Base-by-base conservation (phyloP, 2,888 invertebrate species). In the Gastracanthus pulcherrimus region DNA sequence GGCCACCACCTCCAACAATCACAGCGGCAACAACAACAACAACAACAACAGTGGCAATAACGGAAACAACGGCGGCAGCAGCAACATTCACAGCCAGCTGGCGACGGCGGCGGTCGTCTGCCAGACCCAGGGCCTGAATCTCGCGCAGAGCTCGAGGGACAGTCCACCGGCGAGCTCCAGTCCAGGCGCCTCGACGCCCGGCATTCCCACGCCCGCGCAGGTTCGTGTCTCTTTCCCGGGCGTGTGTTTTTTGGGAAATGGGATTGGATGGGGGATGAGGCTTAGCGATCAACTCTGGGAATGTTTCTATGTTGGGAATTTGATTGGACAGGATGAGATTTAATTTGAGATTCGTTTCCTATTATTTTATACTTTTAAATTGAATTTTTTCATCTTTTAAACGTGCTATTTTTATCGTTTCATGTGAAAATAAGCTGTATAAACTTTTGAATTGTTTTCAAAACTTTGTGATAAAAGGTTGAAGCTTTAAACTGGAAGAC, bases 131-230 rank as follows among this genome's bases (percentile, higher is more conserved):
- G 90, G 90, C 58, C 83, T 91, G 67, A 91, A 91, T 86, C 89
- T 91, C 70, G 90, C 89, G 75, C 89, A 89, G 82, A 84, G 88
- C 79, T 89, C 90, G 76, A 89, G 91, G 85, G 91, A 91, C 83
- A 91, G 90, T 86, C 90, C 91, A 62, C 91, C 91, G n/a, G 87
- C 87, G 64, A 91, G 88, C 84, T 89, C 89, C 74, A 90, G 89
- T 80, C 88, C 90, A 38, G 89, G 90, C 83, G 88, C 89, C 60
- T 86, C 90, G 41, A 88, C 88, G 64, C 87, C 91, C 81, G 89
- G 88, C 87, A 89, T 90, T 89, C 89, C 91, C 77, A 90, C 90
- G 81, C 89, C 90, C 41, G 87, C 88, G 71, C 91, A 91, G 89
- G 91, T 91, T 83, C n/a, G 31, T 34, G 34, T n/a, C 13, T n/a